Percentiles rank a stretch among this genome's conserved stretches.
phyloP scores from a whole-genome alignment of 2,797 vertebrate species.

The Coregonus suidteri region DNA sequence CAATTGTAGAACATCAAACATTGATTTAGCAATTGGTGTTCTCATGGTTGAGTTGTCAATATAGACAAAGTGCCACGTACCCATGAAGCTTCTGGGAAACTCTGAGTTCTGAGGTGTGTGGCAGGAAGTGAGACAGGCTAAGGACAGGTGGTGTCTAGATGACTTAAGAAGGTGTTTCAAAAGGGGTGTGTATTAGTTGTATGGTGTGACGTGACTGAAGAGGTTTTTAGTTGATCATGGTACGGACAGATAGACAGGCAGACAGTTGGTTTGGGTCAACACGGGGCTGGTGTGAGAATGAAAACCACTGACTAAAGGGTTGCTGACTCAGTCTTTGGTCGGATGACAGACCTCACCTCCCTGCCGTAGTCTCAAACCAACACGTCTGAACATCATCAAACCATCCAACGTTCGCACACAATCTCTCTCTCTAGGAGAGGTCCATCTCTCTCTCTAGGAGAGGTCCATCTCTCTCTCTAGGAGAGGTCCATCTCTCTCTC shows the following conservation, averaged over 20 bases:
- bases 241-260: conserved; percentile 11
- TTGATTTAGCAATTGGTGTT: not conserved
- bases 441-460: not conserved
- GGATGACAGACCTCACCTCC: conserved; percentile 79
- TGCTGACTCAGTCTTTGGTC: conserved; percentile 85
- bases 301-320: conserved; percentile 91
- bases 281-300: conserved; percentile 82
- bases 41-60: not conserved
- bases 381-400: conserved; percentile 49
- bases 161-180: conserved; percentile 1
- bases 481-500: too few relatives aligned
- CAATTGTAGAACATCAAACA: not conserved
- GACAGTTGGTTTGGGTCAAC: conserved; percentile 50
- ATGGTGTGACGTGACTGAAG: not conserved
- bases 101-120: not conserved
- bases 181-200: not conserved
- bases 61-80: not conserved
- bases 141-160: conserved; percentile 7
- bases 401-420: conserved; percentile 16
- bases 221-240: conserved; percentile 6
- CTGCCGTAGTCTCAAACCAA: conserved; percentile 45
- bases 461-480: too few relatives aligned
- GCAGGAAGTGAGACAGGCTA: conserved; percentile 1
- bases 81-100: not conserved
- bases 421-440: not conserved